Base-by-base conservation (phyloP, 1,140 invertebrate genomes). In the Arion vulgaris region DNA sequence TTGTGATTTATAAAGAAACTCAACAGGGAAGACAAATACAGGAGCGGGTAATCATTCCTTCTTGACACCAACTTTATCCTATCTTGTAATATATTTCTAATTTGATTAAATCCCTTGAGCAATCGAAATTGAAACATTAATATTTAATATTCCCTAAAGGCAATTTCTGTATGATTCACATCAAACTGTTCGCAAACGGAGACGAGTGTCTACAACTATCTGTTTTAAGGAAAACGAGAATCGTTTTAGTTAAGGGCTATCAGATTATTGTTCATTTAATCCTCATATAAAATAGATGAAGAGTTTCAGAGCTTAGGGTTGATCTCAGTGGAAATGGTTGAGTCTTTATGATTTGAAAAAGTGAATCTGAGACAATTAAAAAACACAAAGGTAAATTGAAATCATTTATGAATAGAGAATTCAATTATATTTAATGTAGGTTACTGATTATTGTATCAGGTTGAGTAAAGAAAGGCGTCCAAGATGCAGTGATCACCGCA, bases 121-220 rank as follows among this genome's bases (percentile, higher is more conserved):
- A 41, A 26, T 45, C 7, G 71, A 32, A 72, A 45, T 32, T 72
- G 38, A 72, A 72, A 72, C 26, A 72, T 41, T 72, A 72, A 72
- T 72, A 39, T 19, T 39, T 19, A 72, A 72, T 26, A 72, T 39
- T 72, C 71, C 38, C 71, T 41, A 11, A 23, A 38, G 71, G 41
- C 71, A 66, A 62, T 66, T 66, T 66, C 11, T 7, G 5, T 13
- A 2, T 17, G n/a, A 66, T 66, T 66, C 62, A 66, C 28, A 7
- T 66, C 28, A 28, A 66, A 66, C 28, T 66, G 5, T 11, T 32
- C 62, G 28, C n/a, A 32, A 66, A 28, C 62, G 17, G 17, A 66
- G 62, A 66, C 28, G 28, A 66, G 62, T 32, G 62, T 28, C 62
- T 17, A 66, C 11, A 28, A 32, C 62, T 66, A 66, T 66, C n/a